Percentiles rank a stretch among this genome's conserved stretches.
Conservation (phyloP, 2,797 vertebrate genomes). For the Sylvia borin region DNA sequence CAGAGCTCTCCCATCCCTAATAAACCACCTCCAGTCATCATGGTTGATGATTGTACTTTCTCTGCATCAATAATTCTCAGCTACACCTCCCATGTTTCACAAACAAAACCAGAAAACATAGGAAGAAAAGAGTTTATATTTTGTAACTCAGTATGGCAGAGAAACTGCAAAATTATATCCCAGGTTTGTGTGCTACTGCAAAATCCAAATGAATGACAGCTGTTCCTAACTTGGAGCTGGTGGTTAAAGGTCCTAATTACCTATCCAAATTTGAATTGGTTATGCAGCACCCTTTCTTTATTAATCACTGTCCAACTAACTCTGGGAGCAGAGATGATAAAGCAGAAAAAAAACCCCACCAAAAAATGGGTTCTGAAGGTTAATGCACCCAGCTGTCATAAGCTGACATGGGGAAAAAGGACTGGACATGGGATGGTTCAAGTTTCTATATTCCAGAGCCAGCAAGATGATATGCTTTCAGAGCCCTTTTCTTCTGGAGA, state of each 20-base stretch:
- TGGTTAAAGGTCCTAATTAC: slow-evolving; percentile 66
- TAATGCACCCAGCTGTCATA: slow-evolving; percentile 34
- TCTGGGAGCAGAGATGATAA: slow-evolving; percentile 45
- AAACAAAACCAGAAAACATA: slow-evolving; percentile 22
- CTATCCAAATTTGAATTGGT: slow-evolving; percentile 53
- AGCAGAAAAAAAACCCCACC: not conserved
- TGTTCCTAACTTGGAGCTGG: slow-evolving; percentile 19
- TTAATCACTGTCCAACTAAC: slow-evolving; percentile 69
- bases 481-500: not conserved
- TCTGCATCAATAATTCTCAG: not conserved
- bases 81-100: not conserved
- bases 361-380: slow-evolving; percentile 14
- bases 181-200: not conserved
- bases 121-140: not conserved
- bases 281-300: slow-evolving; percentile 43
- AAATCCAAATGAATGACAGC: slow-evolving; percentile 50
- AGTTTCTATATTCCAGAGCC: not conserved
- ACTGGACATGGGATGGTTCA: not conserved
- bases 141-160: not conserved
- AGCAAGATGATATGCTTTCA: not conserved
- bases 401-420: not conserved
- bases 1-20: not conserved
- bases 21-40: not conserved
- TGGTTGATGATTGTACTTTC: not conserved
- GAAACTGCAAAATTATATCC: slow-evolving; percentile 24